Evolutionary conservation across 2,888 invertebrate genomes (phyloP).

Genomic region (Argyresthia goedartella): DNA sequence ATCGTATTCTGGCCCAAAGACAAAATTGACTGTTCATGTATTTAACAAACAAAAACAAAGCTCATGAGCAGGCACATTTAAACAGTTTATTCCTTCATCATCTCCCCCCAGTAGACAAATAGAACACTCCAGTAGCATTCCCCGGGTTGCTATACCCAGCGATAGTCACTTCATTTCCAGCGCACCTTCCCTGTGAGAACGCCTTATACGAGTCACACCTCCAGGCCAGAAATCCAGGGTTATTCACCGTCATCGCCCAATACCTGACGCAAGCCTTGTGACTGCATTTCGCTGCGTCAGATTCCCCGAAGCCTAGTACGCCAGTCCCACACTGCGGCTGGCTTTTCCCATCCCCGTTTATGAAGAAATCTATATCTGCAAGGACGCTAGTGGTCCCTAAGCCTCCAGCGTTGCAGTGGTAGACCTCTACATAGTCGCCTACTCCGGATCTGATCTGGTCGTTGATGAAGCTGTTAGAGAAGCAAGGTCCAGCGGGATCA

Average conservation of each 20-base stretch:
- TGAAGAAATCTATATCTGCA: conserved; percentile 70
- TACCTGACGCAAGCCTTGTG: conserved; percentile 47
- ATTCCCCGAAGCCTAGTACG: conserved; percentile 36
- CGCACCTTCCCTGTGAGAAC: conserved; percentile 36
- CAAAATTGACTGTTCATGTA: background rate
- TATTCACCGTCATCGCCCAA: conserved; percentile 41
- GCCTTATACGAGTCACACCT: conserved; percentile 43
- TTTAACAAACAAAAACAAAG: background rate
- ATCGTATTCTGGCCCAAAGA: no score
- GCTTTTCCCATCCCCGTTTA: conserved; percentile 67
- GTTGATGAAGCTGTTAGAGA: conserved; percentile 39
- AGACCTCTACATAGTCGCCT: conserved; percentile 71
- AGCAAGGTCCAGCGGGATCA: conserved; percentile 61
- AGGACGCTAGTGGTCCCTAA: conserved; percentile 59
- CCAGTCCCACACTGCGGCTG: conserved; percentile 69
- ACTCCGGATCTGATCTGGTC: conserved; percentile 65
- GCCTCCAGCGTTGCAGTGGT: conserved; percentile 72
- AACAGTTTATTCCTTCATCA: background rate
- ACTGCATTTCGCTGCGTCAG: conserved; percentile 49
- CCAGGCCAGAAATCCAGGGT: conserved; percentile 36
- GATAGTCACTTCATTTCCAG: conserved; percentile 29
- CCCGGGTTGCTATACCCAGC: conserved; percentile 55
- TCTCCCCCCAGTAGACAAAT: conserved; percentile 41
- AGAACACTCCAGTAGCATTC: conserved; percentile 47
- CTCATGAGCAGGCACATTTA: background rate